Evolutionary conservation across 1,140 invertebrate genomes (phyloP).

Genomic region (Octopus sinensis): DNA sequence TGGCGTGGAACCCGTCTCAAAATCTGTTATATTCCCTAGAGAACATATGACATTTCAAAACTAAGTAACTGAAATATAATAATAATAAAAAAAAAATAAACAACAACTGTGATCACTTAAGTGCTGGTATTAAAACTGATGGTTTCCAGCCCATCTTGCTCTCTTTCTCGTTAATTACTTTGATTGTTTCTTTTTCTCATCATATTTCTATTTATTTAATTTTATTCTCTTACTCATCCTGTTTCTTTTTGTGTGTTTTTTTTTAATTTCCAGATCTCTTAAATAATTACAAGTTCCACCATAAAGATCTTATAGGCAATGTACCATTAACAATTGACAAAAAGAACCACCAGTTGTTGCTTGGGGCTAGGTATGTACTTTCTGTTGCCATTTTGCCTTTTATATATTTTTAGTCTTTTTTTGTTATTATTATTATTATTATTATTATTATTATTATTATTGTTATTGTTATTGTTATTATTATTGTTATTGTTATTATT

Average conservation of each 20-base stretch:
- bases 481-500: background rate
- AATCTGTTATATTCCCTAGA: too few species aligned
- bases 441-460: too few species aligned
- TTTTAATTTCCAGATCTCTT: conserved; percentile 23
- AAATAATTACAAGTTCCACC: conserved; percentile 27
- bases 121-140: background rate
- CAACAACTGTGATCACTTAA: background rate
- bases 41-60: too few species aligned
- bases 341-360: conserved; percentile 32
- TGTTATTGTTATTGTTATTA: background rate
- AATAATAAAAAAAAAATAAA: background rate
- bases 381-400: background rate
- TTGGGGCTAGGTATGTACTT: conserved; percentile 34
- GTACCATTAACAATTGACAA: conserved; percentile 39
- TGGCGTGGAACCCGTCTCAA: too few species aligned
- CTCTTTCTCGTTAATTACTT: background rate
- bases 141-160: background rate
- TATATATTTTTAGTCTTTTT: background rate
- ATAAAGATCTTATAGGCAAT: conserved; percentile 30
- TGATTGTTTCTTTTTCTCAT: background rate
- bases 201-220: background rate
- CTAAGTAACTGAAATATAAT: too few species aligned
- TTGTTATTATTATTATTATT: background rate
- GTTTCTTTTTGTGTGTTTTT: conserved; percentile 3
- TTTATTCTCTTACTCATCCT: background rate